Evolutionary conservation across 2,113 vertebrate genomes (phyloP), one percentile per base, ranked within the genome.

Genomic region (Gymnarchus niloticus): DNA sequence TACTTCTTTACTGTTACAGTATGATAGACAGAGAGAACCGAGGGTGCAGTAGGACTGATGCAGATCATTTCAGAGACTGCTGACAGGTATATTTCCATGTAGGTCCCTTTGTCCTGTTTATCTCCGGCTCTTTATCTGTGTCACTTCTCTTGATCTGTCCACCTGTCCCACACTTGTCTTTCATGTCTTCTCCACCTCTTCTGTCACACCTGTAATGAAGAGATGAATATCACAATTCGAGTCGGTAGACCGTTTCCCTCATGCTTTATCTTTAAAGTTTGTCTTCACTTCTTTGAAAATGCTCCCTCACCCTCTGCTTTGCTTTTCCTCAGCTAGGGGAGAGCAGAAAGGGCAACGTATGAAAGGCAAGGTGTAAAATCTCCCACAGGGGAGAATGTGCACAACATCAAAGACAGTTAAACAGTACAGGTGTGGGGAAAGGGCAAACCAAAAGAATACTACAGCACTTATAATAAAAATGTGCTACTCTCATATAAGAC

Each of bases 181-280:
- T 56, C 59, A 23, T 76, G 61, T 33, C 25, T 65, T 69, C 57
- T 76, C 84, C 17, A 7, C 9, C 52, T 56, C 84, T 78, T 10
- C 48, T 51, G 17, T 85, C 14, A 17, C 84, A 85, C 84, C 84
- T 77, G 52, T n/a, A 52, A 78, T 10, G 73, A 33, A 57, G 23
- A 85, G 65, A 85, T 77, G 49, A 33, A 21, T 77, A 85, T 78
- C 84, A n/a, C 7, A n/a, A 33, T 56, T 52, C 65, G 33, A 37
- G 81, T 77, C 65, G 44, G 52, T 51, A 85, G 69, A 78, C 84
- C 21, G 25, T 65, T 56, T 21, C 61, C 59, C 49, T 54, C 83
- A 14, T 10, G 87, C 52, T 86, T 41, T 73, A 10, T 85, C 52
- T 77, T 46, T 46, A 12, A 51, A 0, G 23, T 56, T 3, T 51